Evolutionary conservation across 2,113 vertebrate species (phyloP).

Genomic region (Tringa solitaria): DNA sequence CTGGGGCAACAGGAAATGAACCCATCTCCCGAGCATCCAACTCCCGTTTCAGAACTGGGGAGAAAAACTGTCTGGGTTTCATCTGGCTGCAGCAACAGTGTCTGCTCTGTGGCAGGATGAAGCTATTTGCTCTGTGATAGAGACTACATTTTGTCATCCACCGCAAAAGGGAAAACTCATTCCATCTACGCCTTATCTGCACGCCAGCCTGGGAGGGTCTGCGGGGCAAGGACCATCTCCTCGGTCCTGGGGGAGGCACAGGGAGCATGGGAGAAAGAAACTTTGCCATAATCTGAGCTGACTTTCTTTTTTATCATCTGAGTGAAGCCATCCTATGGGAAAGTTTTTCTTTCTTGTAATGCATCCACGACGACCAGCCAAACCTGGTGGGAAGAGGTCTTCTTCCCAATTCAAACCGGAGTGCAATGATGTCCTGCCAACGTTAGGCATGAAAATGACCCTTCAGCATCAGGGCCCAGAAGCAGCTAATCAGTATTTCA

Average conservation of each 20-base stretch:
- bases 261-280: background rate
- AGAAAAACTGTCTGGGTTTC: background rate
- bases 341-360: background rate
- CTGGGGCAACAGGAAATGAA: background rate
- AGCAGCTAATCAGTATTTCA: background rate
- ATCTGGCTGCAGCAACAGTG: background rate
- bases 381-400: background rate
- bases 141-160: background rate
- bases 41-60: background rate
- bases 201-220: background rate
- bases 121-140: background rate
- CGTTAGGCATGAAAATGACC: background rate
- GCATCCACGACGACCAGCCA: background rate
- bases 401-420: background rate
- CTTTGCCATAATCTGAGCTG: background rate
- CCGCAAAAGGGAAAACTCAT: background rate
- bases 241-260: rapidly evolving
- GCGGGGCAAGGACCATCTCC: background rate
- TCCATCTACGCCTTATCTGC: background rate
- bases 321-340: background rate
- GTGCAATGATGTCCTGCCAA: background rate
- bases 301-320: background rate
- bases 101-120: background rate
- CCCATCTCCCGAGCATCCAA: background rate
- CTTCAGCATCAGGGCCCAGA: background rate